Evolutionary conservation across 2,888 invertebrate species (phyloP).

Genomic region (Dicyrtomina minuta): DNA sequence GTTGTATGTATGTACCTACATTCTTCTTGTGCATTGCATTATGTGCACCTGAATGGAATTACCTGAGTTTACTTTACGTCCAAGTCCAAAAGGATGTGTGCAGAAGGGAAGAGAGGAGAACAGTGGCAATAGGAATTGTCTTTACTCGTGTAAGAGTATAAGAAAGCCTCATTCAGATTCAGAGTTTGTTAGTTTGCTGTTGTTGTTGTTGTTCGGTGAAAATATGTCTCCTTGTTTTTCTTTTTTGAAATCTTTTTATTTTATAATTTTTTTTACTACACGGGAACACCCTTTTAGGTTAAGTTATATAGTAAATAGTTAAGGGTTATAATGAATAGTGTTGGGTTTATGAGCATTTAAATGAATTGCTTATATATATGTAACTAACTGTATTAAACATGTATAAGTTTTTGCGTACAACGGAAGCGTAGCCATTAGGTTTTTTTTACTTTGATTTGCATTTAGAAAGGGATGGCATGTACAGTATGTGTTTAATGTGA

Average conservation of each 20-base stretch:
- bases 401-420: not conserved
- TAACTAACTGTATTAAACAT: not conserved
- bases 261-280: conserved; percentile 1
- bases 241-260: not conserved
- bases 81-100: no score
- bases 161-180: no score
- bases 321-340: conserved; percentile 20
- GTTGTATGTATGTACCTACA: no score
- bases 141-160: no score
- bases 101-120: no score
- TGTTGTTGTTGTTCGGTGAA: no score
- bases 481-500: no score
- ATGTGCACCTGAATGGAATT: no score
- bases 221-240: not conserved
- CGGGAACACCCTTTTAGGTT: conserved; percentile 5
- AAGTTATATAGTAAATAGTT: not conserved
- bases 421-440: conserved; percentile 14
- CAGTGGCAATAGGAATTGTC: no score
- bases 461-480: conserved; percentile 13
- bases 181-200: no score
- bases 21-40: no score
- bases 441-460: conserved; percentile 11
- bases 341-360: conserved; percentile 21
- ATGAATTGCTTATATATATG: conserved; percentile 27
- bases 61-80: no score